A percentile compares a stretch with the other conserved stretches of the same genome.
Evolutionary conservation across 2,888 invertebrate species (phyloP).

Genomic region (Philereme vetulata): DNA sequence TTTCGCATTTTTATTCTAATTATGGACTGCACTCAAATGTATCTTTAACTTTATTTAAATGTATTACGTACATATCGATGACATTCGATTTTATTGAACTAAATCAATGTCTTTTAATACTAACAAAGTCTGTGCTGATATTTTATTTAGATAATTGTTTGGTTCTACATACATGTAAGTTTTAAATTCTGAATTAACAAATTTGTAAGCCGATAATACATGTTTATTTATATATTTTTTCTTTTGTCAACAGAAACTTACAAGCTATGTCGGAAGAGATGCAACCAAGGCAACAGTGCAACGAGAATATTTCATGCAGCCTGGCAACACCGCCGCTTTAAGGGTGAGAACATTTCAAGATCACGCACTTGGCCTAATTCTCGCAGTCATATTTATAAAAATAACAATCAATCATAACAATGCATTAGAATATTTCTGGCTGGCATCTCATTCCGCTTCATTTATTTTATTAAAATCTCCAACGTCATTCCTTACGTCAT

Average conservation of each 20-base stretch:
- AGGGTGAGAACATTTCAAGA: constrained; percentile 72
- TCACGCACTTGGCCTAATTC: constrained; percentile 72
- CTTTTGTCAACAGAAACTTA: constrained; percentile 8
- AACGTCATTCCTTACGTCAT: constrained; percentile 48
- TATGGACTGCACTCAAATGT: constrained; percentile 49
- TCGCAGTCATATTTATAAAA: constrained; percentile 67
- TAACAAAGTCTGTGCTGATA: no score
- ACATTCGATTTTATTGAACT: constrained; percentile 1
- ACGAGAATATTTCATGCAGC: constrained; percentile 31
- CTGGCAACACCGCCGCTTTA: constrained; percentile 65
- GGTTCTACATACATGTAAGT: no score
- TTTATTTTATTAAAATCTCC: constrained; percentile 53
- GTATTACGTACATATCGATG: constrained; percentile 18
- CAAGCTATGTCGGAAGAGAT: neutral
- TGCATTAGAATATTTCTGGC: constrained; percentile 52
- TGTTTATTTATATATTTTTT: neutral
- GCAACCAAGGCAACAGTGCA: constrained; percentile 2
- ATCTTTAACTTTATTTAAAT: constrained; percentile 50
- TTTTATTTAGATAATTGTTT: no score
- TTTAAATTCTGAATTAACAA: no score
- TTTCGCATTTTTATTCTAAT: constrained; percentile 49
- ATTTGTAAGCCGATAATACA: no score
- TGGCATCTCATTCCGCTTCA: constrained; percentile 40
- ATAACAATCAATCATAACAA: constrained; percentile 71
- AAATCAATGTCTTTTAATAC: no score